These are phyloP conservation scores for Daboia siamensis DNA, from an alignment of 2,113 vertebrate species.

Conservation along the genomic window DNA sequence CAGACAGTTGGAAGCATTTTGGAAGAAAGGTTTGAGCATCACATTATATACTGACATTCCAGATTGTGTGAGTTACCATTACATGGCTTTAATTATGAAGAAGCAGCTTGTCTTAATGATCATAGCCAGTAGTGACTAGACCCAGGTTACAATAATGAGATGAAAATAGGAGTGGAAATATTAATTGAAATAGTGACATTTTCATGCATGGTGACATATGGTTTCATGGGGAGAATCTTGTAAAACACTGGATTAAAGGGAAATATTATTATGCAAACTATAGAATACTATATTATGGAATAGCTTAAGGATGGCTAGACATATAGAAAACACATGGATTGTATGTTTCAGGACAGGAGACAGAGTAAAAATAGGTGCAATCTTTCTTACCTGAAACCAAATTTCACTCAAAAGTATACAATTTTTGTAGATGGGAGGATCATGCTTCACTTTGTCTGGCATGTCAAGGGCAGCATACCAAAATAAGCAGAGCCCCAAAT, in stretches of 20 bases:
- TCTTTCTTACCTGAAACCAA: background rate
- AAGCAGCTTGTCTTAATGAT: slow-evolving; percentile 26
- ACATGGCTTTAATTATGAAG: slow-evolving; percentile 32
- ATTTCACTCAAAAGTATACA: background rate
- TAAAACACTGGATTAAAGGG: background rate
- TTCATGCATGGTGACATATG: background rate
- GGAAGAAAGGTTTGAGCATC: background rate
- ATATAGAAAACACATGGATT: background rate
- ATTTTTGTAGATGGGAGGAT: background rate
- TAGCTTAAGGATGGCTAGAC: background rate
- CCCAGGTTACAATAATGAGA: slow-evolving; percentile 19
- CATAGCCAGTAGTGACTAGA: slow-evolving; percentile 17
- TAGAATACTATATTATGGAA: background rate
- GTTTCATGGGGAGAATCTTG: slow-evolving; percentile 10
- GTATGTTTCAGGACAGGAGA: background rate
- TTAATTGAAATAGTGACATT: slow-evolving; percentile 33
- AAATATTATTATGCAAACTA: slow-evolving; percentile 2
- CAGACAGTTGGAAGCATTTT: slow-evolving; percentile 29
- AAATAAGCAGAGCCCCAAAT: background rate
- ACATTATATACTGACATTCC: slow-evolving; percentile 9
- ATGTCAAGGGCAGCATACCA: background rate
- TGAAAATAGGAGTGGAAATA: slow-evolving; percentile 16
- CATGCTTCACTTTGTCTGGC: background rate
- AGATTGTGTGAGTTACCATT: slow-evolving; percentile 7
- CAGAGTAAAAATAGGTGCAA: background rate